phyloP scores from a whole-genome alignment of 2,888 invertebrate species.

The Drosophila quinaria region DNA sequence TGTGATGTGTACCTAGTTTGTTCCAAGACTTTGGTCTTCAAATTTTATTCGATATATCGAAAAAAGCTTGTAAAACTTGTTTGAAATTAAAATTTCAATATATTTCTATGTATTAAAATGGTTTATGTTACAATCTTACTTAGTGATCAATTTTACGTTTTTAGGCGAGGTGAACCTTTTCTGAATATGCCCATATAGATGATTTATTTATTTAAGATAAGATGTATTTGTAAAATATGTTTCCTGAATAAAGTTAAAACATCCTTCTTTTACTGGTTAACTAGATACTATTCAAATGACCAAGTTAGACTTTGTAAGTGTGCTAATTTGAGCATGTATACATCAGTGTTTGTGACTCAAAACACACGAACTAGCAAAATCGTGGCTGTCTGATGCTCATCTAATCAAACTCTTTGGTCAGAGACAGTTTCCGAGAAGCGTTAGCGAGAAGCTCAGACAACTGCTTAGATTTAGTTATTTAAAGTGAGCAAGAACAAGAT shows the following conservation, averaged over 20 bases:
- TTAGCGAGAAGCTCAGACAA: constrained; percentile 6
- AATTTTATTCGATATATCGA: too few relatives aligned
- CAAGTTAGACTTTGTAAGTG: constrained; percentile 17
- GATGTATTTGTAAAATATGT: too few relatives aligned
- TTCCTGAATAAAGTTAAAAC: background rate
- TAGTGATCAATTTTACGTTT: too few relatives aligned
- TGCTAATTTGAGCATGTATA: constrained; percentile 49
- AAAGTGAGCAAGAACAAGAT: constrained; percentile 27
- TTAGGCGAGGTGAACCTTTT: too few relatives aligned
- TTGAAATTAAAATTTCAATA: too few relatives aligned
- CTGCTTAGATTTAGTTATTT: constrained; percentile 24
- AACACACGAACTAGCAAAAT: constrained; percentile 16
- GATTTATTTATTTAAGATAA: background rate
- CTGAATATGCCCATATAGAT: too few relatives aligned
- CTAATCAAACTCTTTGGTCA: constrained; percentile 11
- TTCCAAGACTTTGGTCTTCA: too few relatives aligned
- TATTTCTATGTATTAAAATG: too few relatives aligned
- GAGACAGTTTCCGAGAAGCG: constrained; percentile 62
- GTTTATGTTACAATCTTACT: too few relatives aligned
- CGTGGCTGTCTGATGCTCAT: constrained; percentile 48
- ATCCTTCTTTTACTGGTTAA: background rate
- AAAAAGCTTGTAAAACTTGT: too few relatives aligned
- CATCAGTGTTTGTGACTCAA: constrained; percentile 44
- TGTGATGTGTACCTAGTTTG: too few relatives aligned
- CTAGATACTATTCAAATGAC: constrained; percentile 33